These are phyloP conservation scores for Podarcis lilfordi DNA, from an alignment of 2,797 vertebrate genomes.

Conservation along the genomic window DNA sequence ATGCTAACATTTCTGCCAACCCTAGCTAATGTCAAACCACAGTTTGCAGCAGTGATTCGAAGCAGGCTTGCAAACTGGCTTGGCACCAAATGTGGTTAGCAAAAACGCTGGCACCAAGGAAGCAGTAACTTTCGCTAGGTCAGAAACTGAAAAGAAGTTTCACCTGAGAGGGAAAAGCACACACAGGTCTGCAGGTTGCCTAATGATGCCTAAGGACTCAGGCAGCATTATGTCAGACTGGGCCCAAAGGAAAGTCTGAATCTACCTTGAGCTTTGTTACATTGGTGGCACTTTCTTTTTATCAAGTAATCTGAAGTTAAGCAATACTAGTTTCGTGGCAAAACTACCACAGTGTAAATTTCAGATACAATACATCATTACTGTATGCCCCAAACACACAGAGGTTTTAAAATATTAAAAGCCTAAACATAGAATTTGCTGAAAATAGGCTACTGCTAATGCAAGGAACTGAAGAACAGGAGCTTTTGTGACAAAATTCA, in stretches of 20 bases:
- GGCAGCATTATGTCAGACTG: too few relatives aligned
- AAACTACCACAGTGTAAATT: conserved; percentile 55
- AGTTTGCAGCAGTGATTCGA: background rate
- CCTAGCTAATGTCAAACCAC: background rate
- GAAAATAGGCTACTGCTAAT: conserved; percentile 52
- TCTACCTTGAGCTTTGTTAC: conserved; percentile 9
- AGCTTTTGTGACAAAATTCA: conserved; percentile 54
- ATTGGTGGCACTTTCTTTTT: conserved; percentile 52
- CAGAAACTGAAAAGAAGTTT: background rate
- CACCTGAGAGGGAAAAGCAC: background rate
- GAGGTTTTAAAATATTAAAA: conserved; percentile 44
- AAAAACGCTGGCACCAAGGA: background rate
- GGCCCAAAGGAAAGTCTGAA: background rate
- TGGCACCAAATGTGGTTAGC: background rate
- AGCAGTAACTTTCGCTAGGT: background rate
- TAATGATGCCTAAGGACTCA: background rate
- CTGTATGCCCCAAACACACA: conserved; percentile 47
- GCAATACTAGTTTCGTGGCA: conserved; percentile 36
- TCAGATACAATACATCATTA: conserved; percentile 54
- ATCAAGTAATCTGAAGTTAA: background rate
- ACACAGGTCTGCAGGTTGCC: background rate
- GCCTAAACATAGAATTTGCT: conserved; percentile 45
- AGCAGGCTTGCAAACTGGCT: background rate
- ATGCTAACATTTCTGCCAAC: too few relatives aligned
- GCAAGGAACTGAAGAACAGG: conserved; percentile 55